Evolutionary conservation across 2,797 vertebrate genomes (phyloP).

Genomic region (Amblyraja radiata): DNA sequence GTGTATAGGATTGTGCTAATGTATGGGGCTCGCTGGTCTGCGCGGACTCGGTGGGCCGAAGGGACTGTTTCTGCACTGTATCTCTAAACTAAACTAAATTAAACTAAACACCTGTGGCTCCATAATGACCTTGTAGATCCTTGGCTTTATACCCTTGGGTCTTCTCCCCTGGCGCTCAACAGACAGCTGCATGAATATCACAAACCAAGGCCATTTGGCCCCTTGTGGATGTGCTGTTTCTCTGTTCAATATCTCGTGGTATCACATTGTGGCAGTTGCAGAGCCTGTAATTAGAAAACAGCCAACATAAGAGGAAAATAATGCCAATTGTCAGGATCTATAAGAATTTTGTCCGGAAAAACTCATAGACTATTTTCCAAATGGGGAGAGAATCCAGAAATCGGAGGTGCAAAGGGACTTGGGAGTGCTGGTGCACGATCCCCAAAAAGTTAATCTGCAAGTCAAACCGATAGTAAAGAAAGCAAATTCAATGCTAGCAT

Average conservation of each 20-base stretch:
- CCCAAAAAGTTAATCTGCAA: too few relatives aligned
- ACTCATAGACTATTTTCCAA: background rate
- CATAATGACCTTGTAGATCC: background rate
- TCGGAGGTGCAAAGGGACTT: too few relatives aligned
- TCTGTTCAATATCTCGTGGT: background rate
- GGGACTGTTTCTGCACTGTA: too few relatives aligned
- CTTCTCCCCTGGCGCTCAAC: background rate
- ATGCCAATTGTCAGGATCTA: background rate
- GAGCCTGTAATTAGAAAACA: background rate
- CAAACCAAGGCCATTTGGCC: too few relatives aligned
- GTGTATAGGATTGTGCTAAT: too few relatives aligned
- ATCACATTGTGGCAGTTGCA: background rate
- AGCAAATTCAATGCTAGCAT: too few relatives aligned
- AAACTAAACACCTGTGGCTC: background rate
- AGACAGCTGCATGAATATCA: background rate
- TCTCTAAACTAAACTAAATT: too few relatives aligned
- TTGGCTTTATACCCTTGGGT: background rate
- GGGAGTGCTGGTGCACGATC: too few relatives aligned
- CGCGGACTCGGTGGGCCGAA: too few relatives aligned
- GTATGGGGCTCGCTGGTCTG: too few relatives aligned
- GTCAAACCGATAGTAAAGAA: too few relatives aligned
- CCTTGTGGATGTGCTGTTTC: background rate
- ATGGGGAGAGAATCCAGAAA: too few relatives aligned
- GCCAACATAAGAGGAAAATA: background rate
- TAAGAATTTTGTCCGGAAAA: background rate